Percentiles rank a stretch among this genome's conserved stretches.
Evolutionary conservation across 2,888 invertebrate genomes (phyloP).

Genomic region (Tridacna gigas): DNA sequence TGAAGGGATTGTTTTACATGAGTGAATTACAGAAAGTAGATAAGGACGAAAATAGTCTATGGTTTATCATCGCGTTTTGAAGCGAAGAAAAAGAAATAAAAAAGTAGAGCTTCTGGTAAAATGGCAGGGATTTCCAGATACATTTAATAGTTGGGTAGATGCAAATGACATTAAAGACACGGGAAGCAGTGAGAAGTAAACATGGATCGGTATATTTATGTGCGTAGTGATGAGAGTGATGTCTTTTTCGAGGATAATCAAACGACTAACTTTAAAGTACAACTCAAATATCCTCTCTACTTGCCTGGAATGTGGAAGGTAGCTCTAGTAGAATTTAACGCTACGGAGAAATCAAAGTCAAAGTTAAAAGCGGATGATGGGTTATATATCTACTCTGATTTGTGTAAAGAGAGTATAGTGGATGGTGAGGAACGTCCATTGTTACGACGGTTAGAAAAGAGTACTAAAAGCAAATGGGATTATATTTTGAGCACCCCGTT

Average conservation of each 20-base stretch:
- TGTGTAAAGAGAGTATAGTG: constrained; percentile 23
- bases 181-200: constrained; percentile 13
- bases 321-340: constrained; percentile 23
- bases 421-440: constrained; percentile 20
- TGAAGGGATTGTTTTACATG: constrained; percentile 43
- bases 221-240: constrained; percentile 40
- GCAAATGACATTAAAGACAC: constrained; percentile 42
- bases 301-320: constrained; percentile 36
- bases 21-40: constrained; percentile 45
- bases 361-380: neutral
- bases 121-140: constrained; percentile 49
- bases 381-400: constrained; percentile 15
- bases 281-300: constrained; percentile 19
- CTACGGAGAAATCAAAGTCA: constrained; percentile 11
- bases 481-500: constrained; percentile 14
- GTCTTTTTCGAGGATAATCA: constrained; percentile 27
- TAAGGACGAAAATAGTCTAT: constrained; percentile 50
- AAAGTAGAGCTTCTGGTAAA: constrained; percentile 46
- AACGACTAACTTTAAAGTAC: constrained; percentile 22
- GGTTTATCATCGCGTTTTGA: constrained; percentile 43
- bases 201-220: constrained; percentile 33
- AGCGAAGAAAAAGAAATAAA: constrained; percentile 44
- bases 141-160: constrained; percentile 56
- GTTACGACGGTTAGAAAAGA: constrained; percentile 30
- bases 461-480: constrained; percentile 8